These are phyloP conservation scores for Polietes domitor DNA, from an alignment of 2,888 invertebrate genomes.

Conservation along the genomic window DNA sequence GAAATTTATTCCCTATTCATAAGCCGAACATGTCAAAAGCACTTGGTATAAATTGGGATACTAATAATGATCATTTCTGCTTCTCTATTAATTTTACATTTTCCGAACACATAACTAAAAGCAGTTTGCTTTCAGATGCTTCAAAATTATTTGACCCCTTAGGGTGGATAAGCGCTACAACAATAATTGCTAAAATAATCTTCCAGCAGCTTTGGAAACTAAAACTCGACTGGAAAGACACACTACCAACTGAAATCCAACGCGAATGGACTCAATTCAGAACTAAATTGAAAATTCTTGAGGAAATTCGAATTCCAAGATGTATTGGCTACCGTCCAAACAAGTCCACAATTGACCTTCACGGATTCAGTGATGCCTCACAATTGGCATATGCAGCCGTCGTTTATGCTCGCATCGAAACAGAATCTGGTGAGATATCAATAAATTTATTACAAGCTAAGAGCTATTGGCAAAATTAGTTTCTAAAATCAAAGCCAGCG, in stretches of 20 bases:
- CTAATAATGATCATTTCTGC: conserved; percentile 35
- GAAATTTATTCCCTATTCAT: conserved; percentile 6
- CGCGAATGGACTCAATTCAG: conserved; percentile 44
- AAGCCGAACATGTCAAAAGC: conserved; percentile 31
- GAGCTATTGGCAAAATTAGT: conserved; percentile 28
- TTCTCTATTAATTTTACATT: conserved; percentile 33
- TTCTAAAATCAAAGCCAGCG: conserved; percentile 8
- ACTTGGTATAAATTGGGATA: conserved; percentile 46
- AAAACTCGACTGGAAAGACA: conserved; percentile 54
- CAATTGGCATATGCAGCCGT: conserved; percentile 53
- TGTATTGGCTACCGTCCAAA: conserved; percentile 18
- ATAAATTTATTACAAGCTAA: conserved; percentile 30
- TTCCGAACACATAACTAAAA: conserved; percentile 32
- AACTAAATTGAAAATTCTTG: conserved; percentile 30
- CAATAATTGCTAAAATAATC: conserved; percentile 59
- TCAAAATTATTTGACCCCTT: conserved; percentile 61
- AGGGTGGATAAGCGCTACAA: conserved; percentile 60
- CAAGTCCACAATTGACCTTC: conserved; percentile 33
- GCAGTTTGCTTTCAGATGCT: conserved; percentile 51
- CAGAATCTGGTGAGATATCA: conserved; percentile 16
- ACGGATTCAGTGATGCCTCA: conserved; percentile 60
- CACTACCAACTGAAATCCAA: conserved; percentile 41
- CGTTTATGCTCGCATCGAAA: conserved; percentile 49
- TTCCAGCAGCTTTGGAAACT: conserved; percentile 62
- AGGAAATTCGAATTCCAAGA: conserved; percentile 49